A percentile compares a stretch with the other conserved stretches of the same genome.
Evolutionary conservation across 2,797 vertebrate species (phyloP).

Genomic region (Sebastes dallii): DNA sequence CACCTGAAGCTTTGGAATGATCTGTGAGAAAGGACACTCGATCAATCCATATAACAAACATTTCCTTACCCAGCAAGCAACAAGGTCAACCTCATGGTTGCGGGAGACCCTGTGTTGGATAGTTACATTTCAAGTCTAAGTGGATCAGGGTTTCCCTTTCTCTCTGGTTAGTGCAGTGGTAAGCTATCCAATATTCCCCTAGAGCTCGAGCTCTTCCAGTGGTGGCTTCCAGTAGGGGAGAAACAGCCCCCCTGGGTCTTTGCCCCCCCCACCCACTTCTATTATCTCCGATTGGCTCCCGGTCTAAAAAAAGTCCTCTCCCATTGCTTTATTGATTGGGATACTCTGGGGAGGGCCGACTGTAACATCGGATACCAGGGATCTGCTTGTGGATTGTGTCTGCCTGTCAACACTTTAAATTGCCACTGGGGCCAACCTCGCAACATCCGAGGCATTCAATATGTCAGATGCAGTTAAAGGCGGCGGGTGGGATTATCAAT

Average conservation of each 20-base stretch:
- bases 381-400: constrained; percentile 68
- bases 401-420: constrained; percentile 74
- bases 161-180: constrained; percentile 43
- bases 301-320: constrained; percentile 59
- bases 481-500: constrained; percentile 51
- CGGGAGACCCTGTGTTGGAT: constrained; percentile 20
- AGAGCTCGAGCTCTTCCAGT: constrained; percentile 47
- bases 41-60: constrained; percentile 16
- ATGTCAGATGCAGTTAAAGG: constrained; percentile 69
- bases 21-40: background rate
- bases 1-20: background rate
- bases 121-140: constrained; percentile 54
- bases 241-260: constrained; percentile 41
- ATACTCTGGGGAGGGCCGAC: constrained; percentile 54
- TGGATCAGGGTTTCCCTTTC: constrained; percentile 51
- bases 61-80: constrained; percentile 16
- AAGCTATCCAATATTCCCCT: constrained; percentile 70
- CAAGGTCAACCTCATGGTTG: constrained; percentile 59
- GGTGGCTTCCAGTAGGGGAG: constrained; percentile 48
- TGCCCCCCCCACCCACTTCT: constrained; percentile 10
- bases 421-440: constrained; percentile 64
- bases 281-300: constrained; percentile 50
- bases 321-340: constrained; percentile 75
- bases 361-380: constrained; percentile 63
- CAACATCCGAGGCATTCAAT: constrained; percentile 64